Conservation (phyloP, 2,113 vertebrate genomes). For the Castor canadensis region DNA sequence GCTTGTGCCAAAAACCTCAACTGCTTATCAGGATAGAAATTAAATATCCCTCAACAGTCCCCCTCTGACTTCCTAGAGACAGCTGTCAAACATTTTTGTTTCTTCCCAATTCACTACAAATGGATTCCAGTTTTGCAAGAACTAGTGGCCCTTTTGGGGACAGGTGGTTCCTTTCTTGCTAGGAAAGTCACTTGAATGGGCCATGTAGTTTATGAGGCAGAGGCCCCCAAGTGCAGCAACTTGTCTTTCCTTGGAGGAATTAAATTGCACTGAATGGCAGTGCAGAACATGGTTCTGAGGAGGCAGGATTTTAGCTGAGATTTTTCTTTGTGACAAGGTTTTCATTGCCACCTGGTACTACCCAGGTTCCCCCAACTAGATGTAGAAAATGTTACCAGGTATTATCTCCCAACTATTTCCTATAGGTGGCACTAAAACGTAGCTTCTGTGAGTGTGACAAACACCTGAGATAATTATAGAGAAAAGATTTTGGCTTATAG, state of each 20-base stretch:
- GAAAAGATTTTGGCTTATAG: background rate
- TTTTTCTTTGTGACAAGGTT: background rate
- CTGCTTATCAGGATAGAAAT: background rate
- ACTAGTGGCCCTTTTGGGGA: background rate
- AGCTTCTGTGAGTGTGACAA: background rate
- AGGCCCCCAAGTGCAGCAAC: background rate
- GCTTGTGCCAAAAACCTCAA: background rate
- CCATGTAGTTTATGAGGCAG: background rate
- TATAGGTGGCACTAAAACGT: background rate
- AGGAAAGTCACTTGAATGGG: background rate
- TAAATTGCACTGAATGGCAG: background rate
- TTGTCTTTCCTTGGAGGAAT: background rate
- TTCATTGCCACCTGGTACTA: background rate
- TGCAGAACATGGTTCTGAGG: background rate
- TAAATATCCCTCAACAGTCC: background rate
- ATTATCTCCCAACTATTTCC: background rate
- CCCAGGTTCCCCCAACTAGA: background rate
- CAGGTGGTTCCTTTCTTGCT: background rate
- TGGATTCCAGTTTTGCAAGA: conserved; percentile 5
- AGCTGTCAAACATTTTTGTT: background rate
- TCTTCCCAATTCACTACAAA: background rate
- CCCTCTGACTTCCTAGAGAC: background rate
- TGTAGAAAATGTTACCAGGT: background rate
- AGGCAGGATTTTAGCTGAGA: background rate
- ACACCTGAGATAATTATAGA: background rate